Evolutionary conservation across 2,888 invertebrate genomes (phyloP).

Genomic region (Icerya purchasi): DNA sequence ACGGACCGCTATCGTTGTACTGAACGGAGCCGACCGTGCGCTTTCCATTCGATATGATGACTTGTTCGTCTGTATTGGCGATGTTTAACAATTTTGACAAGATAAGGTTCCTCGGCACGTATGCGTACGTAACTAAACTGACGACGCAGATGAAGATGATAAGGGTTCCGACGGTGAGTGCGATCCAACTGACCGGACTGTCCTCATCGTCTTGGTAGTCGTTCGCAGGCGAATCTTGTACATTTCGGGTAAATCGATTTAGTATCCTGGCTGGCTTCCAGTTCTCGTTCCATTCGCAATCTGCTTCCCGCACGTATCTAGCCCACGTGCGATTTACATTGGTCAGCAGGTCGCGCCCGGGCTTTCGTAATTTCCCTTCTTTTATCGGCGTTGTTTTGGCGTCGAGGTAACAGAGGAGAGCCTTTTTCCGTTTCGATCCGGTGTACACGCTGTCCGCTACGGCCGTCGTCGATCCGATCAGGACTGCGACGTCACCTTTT

Average conservation of each 20-base stretch:
- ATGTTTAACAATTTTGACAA: neutral
- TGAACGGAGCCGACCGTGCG: neutral
- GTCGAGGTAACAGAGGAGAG: conserved; percentile 40
- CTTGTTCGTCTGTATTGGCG: neutral
- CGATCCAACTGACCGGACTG: neutral
- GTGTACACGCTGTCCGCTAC: conserved; percentile 6
- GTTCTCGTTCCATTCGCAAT: conserved; percentile 14
- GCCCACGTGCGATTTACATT: conserved; percentile 44
- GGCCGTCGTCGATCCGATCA: conserved; percentile 40
- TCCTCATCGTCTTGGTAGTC: neutral
- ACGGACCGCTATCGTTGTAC: too few relatives aligned
- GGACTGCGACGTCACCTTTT: conserved; percentile 38
- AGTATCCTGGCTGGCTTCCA: conserved; percentile 15
- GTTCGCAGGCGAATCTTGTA: neutral
- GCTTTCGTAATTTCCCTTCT: conserved; percentile 31
- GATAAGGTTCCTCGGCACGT: neutral
- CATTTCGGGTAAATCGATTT: conserved; percentile 4
- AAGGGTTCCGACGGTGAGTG: neutral
- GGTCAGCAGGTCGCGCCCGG: conserved; percentile 32
- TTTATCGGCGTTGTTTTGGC: conserved; percentile 26
- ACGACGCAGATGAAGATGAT: neutral
- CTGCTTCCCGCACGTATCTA: conserved; percentile 30
- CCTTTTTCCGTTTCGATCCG: conserved; percentile 35
- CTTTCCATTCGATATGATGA: neutral
- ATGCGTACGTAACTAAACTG: neutral